Conservation (phyloP, 92 coral and sea anemone genomes). For the Actinernus sp. region DNA sequence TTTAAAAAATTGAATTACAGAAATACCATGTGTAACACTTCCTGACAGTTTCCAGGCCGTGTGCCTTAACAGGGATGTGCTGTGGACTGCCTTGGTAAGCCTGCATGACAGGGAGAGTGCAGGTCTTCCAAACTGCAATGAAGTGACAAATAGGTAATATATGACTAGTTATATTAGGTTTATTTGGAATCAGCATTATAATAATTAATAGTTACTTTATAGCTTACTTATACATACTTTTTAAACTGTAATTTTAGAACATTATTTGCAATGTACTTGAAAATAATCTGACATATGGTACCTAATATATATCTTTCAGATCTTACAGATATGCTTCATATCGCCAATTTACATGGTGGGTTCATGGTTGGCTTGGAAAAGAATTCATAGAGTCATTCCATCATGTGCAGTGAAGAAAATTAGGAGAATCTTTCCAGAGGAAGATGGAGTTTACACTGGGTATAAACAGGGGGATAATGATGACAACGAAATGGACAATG, state of each 20-base stretch:
- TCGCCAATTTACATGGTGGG: too few relatives aligned
- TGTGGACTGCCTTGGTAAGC: slow-evolving; percentile 49
- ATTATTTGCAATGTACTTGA: too few relatives aligned
- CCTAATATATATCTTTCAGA: too few relatives aligned
- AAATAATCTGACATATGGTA: too few relatives aligned
- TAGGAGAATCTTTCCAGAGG: neutral
- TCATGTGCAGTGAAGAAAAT: slow-evolving; percentile 24
- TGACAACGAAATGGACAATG: too few relatives aligned
- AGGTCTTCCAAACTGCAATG: slow-evolving; percentile 30
- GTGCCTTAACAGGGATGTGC: slow-evolving; percentile 47
- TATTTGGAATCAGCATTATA: too few relatives aligned
- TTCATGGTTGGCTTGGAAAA: slow-evolving; percentile 35
- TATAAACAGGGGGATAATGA: slow-evolving; percentile 10
- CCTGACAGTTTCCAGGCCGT: slow-evolving; percentile 34
- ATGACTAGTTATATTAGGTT: too few relatives aligned
- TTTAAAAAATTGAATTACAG: neutral
- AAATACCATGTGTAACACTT: slow-evolving; percentile 5
- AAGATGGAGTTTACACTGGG: slow-evolving; percentile 12
- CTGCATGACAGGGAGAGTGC: slow-evolving; percentile 41
- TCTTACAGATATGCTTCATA: too few relatives aligned
- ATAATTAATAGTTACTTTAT: too few relatives aligned
- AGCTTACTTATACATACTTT: too few relatives aligned
- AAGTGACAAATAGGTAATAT: slow-evolving; percentile 42
- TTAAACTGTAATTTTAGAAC: too few relatives aligned
- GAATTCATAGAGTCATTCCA: slow-evolving; percentile 18